These are phyloP conservation scores for Cisticola juncidis DNA, from an alignment of 2,113 vertebrate genomes.

Conservation along the genomic window DNA sequence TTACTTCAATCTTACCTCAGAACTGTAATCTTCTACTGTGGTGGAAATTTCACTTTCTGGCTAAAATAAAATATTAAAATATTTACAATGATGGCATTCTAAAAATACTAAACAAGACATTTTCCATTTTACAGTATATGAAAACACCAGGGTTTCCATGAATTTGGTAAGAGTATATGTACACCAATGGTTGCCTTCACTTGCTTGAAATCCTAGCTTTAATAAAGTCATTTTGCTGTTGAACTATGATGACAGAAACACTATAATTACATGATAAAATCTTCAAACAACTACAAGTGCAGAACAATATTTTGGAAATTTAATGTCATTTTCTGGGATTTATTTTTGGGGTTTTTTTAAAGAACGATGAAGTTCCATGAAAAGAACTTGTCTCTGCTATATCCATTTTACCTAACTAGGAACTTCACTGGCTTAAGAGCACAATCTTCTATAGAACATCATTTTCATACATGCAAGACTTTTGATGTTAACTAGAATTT, in stretches of 20 bases:
- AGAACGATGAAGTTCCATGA: not conserved
- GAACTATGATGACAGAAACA: not conserved
- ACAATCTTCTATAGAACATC: not conserved
- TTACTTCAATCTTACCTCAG: conserved; percentile 85
- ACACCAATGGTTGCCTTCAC: not conserved
- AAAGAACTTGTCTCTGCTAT: not conserved
- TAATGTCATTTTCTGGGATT: not conserved
- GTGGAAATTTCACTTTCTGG: conserved; percentile 91
- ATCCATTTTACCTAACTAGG: not conserved
- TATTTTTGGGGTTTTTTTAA: not conserved
- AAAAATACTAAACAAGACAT: not conserved
- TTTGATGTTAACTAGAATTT: not conserved
- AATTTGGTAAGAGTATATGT: not conserved
- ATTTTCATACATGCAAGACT: not conserved
- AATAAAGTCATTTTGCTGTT: not conserved
- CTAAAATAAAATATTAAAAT: conserved; percentile 77
- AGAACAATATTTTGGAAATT: not conserved
- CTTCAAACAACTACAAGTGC: not conserved
- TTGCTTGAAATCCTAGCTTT: not conserved
- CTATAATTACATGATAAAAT: not conserved
- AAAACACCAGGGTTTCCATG: not conserved
- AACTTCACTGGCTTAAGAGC: not conserved
- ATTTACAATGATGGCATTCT: conserved; percentile 21
- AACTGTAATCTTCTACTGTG: conserved; percentile 92
- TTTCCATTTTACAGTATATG: not conserved